phyloP scores from a whole-genome alignment of 35 echinoderm and acorn worm species.

The Holothuria glaberrima region DNA sequence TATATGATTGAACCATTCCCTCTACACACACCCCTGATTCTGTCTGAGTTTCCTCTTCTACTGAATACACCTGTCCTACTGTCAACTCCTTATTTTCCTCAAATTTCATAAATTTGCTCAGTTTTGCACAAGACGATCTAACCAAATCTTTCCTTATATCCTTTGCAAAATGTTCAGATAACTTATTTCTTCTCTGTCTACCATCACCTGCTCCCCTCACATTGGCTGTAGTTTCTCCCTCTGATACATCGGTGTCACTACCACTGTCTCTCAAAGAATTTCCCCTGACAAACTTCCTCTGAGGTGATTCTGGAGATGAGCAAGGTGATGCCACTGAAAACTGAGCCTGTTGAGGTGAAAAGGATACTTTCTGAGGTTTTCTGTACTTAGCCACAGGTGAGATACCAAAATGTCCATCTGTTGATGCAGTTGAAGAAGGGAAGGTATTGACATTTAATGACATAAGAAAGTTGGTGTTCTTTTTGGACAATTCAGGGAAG shows the following conservation, averaged over 20 bases:
- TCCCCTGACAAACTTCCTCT: background rate
- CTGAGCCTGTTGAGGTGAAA: background rate
- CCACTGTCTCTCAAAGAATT: background rate
- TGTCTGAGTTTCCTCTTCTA: background rate
- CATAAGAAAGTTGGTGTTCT: too few species aligned
- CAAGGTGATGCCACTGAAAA: conserved; percentile 38
- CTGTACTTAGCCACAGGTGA: conserved; percentile 5
- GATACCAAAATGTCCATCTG: background rate
- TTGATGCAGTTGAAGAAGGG: too few species aligned
- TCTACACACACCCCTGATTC: background rate
- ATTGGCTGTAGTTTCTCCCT: conserved; percentile 26
- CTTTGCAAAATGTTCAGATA: background rate
- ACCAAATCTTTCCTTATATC: background rate
- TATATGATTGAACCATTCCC: too few species aligned
- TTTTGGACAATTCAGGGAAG: too few species aligned
- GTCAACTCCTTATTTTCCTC: background rate
- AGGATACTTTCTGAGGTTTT: conserved; percentile 14
- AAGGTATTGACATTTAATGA: too few species aligned
- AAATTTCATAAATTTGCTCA: conserved; percentile 6
- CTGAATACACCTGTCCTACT: background rate
- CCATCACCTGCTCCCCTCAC: background rate
- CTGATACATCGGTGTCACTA: conserved; percentile 5
- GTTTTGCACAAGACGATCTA: background rate
- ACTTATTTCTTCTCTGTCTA: background rate
- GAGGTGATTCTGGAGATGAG: conserved; percentile 46